Evolutionary conservation across 2,113 vertebrate genomes (phyloP), one percentile per base, ranked within the genome.

Genomic region (Siniperca knerii): DNA sequence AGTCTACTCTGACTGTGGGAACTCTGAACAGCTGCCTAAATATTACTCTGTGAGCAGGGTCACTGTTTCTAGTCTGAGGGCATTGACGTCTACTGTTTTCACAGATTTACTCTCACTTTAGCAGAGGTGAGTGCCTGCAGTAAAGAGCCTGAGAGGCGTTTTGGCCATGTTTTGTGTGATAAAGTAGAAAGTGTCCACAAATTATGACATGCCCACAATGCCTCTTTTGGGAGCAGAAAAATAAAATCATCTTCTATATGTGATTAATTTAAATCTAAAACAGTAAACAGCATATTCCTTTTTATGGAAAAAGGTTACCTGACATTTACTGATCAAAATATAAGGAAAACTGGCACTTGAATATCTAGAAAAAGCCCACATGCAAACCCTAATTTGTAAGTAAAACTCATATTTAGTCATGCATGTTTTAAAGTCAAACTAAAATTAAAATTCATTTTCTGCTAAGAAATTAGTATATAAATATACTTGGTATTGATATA

Each of bases 21-120:
- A 84, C 64, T 67, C 37, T 64, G 78, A 84, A 64, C 82, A 84
- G 77, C 79, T 87, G 82, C 86, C 71, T 74, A 80, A 87, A 89
- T 75, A 73, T 58, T 55, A 13, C 61, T 61, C 6, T 61, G 54
- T 23, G 55, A 72, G 75, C 16, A 48, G 66, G 70, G 83, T 79
- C 71, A 33, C 44, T 68, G 44, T 21, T 57, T 9, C 71, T 33
- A 77, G 44, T 89, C 54, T 15, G 58, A 2, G 16, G 20, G 8
- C 55, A 29, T 20, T 35, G 5, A 42, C 2, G 12, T 74, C 29
- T 25, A 25, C 37, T 74, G 81, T 57, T 79, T 71, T 70, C 62
- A 75, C 83, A 76, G 65, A 52, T 81, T 75, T 79, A 16, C 58
- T 85, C 58, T 65, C 33, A 25, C 60, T 75, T 64, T 50, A 76